A percentile compares a stretch with the other conserved stretches of the same genome.
Evolutionary conservation across 2,888 invertebrate genomes (phyloP).

Genomic region (Drosophila paracracens): DNA sequence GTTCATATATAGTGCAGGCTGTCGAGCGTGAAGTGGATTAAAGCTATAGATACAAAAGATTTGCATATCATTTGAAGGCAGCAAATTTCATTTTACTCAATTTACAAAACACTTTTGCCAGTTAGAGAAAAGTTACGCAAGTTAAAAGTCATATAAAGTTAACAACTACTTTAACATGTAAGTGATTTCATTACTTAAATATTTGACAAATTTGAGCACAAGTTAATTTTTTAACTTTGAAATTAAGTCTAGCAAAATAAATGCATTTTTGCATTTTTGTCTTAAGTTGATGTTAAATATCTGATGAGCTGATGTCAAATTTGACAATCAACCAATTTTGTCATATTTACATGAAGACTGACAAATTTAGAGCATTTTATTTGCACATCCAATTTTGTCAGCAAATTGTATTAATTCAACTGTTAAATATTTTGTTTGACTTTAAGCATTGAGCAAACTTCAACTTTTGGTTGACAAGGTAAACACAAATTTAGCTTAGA

Average conservation of each 20-base stretch:
- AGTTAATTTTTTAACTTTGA: not conserved
- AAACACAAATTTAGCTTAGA: not conserved
- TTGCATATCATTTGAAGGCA: constrained; percentile 45
- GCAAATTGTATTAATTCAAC: not conserved
- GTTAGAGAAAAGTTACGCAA: too few species aligned
- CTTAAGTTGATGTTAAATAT: not conserved
- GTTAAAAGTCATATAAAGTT: not conserved
- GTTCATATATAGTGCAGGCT: constrained; percentile 30
- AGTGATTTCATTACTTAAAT: not conserved
- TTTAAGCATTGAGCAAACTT: not conserved
- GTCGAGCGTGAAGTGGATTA: constrained; percentile 12
- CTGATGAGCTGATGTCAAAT: not conserved
- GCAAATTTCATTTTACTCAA: constrained; percentile 1
- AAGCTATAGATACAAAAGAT: constrained; percentile 31
- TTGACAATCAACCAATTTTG: not conserved
- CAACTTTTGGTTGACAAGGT: not conserved
- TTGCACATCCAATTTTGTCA: not conserved
- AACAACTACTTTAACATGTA: not conserved
- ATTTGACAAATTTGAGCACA: not conserved
- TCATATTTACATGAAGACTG: not conserved
- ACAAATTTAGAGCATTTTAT: too few species aligned
- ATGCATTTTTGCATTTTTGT: not conserved
- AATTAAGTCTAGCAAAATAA: not conserved
- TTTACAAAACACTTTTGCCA: constrained; percentile 4
- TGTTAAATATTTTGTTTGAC: not conserved